Percentiles rank a stretch among this genome's conserved stretches.
These are phyloP conservation scores for Saguinus midas DNA, from an alignment of 2,113 vertebrate genomes.

Conservation along the genomic window DNA sequence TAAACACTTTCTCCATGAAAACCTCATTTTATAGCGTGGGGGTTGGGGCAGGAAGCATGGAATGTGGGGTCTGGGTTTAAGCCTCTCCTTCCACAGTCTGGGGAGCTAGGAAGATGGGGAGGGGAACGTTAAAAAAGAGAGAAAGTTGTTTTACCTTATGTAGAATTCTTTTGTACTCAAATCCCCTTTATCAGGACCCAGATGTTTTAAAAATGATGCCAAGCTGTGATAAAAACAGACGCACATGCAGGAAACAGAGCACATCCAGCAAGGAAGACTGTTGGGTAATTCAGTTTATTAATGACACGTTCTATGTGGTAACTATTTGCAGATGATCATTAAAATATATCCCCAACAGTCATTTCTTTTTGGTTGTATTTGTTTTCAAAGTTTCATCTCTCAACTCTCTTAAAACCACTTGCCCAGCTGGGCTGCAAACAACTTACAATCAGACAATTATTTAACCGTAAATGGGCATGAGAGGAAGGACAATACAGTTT, in stretches of 20 bases:
- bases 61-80: neutral
- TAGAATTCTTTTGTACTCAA: conserved; percentile 51
- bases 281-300: conserved; percentile 68
- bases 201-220: conserved; percentile 63
- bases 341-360: conserved; percentile 59
- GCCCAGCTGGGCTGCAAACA: neutral
- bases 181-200: conserved; percentile 48
- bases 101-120: neutral
- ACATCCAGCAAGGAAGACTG: conserved; percentile 53
- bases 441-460: neutral
- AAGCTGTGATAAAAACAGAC: conserved; percentile 66
- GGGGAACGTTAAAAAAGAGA: neutral
- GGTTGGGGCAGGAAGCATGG: neutral
- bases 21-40: too few species aligned
- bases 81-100: neutral
- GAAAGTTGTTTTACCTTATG: conserved; percentile 53
- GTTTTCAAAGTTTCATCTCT: conserved; percentile 69
- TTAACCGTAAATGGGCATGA: neutral
- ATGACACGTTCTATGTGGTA: conserved; percentile 41
- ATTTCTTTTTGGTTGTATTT: conserved; percentile 48
- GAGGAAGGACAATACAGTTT: neutral
- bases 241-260: conserved; percentile 51
- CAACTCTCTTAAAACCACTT: conserved; percentile 43
- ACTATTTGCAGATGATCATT: conserved; percentile 69
- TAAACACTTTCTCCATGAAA: neutral